Evolutionary conservation across 2,888 invertebrate species (phyloP).

Genomic region (Limenitis camilla): DNA sequence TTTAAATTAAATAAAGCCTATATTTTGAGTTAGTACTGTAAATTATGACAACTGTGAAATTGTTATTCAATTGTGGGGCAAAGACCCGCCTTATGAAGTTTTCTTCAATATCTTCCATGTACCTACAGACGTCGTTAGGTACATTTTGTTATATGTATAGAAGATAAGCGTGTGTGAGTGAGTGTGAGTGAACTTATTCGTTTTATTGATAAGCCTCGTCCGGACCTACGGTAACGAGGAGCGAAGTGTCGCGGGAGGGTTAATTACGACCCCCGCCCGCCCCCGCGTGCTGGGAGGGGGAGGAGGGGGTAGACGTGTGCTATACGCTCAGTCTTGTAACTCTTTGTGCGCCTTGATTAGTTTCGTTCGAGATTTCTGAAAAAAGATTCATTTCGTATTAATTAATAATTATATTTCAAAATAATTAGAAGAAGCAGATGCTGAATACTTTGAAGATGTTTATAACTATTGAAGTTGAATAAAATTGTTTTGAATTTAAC

Average conservation of each 20-base stretch:
- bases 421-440: neutral
- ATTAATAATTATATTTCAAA: constrained; percentile 2
- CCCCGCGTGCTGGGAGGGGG: constrained; percentile 7
- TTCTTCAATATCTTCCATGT: too few species aligned
- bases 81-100: too few species aligned
- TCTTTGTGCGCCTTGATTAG: constrained; percentile 21
- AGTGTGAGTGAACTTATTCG: neutral
- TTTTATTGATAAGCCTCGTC: constrained; percentile 19
- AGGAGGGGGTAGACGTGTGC: constrained; percentile 7
- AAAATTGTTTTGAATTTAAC: too few species aligned
- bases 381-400: neutral
- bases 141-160: too few species aligned
- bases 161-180: too few species aligned
- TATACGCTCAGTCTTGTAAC: constrained; percentile 20
- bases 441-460: too few species aligned
- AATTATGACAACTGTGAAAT: too few species aligned
- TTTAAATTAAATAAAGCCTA: too few species aligned
- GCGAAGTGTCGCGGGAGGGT: constrained; percentile 46
- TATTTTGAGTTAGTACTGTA: too few species aligned
- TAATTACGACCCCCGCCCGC: constrained; percentile 38
- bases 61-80: too few species aligned
- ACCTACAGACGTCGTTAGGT: too few species aligned
- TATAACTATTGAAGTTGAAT: too few species aligned
- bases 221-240: constrained; percentile 54
- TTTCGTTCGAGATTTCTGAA: constrained; percentile 13